A percentile compares a stretch with the other conserved stretches of the same genome.
phyloP scores from a whole-genome alignment of 37 sponge, comb jelly and placozoan species.

The Ephydatia muelleri region DNA sequence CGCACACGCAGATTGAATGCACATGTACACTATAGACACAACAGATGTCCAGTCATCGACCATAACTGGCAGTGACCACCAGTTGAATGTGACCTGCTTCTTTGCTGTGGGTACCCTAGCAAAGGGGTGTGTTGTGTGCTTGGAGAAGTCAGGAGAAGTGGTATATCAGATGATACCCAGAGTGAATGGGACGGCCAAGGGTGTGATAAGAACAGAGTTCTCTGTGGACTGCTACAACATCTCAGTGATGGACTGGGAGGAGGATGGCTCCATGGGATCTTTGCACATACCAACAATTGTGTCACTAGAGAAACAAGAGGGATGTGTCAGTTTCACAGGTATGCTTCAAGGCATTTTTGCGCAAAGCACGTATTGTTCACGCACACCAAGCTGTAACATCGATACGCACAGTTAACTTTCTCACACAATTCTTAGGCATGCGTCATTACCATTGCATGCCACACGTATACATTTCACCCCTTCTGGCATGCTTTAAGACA shows the following conservation, averaged over 20 bases:
- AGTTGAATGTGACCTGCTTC: slow-evolving; percentile 1
- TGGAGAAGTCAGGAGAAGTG: neutral
- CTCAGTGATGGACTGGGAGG: neutral
- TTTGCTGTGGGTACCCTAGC: neutral
- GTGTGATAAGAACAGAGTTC: neutral
- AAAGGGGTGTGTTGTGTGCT: neutral
- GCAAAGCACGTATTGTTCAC: too few relatives aligned
- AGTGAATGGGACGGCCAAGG: neutral
- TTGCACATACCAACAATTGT: neutral
- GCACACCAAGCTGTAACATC: too few relatives aligned
- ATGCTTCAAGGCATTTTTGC: too few relatives aligned
- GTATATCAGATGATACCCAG: neutral
- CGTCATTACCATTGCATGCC: too few relatives aligned
- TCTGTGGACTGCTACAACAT: slow-evolving; percentile 1
- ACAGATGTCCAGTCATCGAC: neutral
- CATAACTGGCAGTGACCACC: neutral
- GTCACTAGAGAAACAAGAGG: neutral
- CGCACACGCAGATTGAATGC: too few relatives aligned
- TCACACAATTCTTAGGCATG: too few relatives aligned
- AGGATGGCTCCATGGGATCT: neutral
- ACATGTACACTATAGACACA: neutral
- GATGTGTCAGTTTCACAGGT: neutral
- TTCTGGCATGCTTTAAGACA: too few relatives aligned
- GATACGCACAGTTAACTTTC: too few relatives aligned
- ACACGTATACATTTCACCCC: too few relatives aligned